Evolutionary conservation across 2,888 invertebrate species (phyloP), one percentile per base, ranked within the genome.

Genomic region (Aphodius granarius): DNA sequence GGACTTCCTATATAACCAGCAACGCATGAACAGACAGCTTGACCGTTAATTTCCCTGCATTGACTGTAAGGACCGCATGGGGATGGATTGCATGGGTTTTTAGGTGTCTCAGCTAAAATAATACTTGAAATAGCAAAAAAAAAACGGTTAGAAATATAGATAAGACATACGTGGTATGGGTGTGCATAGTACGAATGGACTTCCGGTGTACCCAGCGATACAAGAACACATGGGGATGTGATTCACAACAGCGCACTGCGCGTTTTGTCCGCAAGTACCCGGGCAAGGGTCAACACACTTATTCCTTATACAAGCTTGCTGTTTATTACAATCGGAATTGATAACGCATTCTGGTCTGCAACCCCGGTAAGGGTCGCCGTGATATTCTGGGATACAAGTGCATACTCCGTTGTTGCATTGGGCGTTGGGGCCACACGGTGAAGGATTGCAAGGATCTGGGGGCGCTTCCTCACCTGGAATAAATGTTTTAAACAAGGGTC

Each of bases 241-340:
- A 83, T 95, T 95, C 73, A 94, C 91, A 16, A 94, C 94, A 82
- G 93, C 92, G 83, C 96, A 96, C 75, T 92, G 89, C 0, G 95
- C 93, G 83, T 92, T 92, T 73, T 90, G 87, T 9, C 94, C 96
- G 84, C 96, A 96, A 82, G 93, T 93, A 78, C 93, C 93, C n/a
- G 91, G 91, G 81, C 96, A 96, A 4, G 96, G 96, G 87, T 96
- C 92, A n/a, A 90, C 87, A 84, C 97, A 97, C 87, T 95, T 95
- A 76, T 93, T 93, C 78, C 92, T 90, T 62, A 94, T 88, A 83
- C 97, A 97, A 16, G 95, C 93, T 83, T 91, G 92, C 83, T 94
- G 92, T 72, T 91, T 88, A 0, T 93, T 88, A 86, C 96, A 97
- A 83, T 96, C 95, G 0, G 92, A 90, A 84, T 93, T 95, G 0